Conservation (phyloP, 2,888 invertebrate species). For the Cryptocephalus primarius region DNA sequence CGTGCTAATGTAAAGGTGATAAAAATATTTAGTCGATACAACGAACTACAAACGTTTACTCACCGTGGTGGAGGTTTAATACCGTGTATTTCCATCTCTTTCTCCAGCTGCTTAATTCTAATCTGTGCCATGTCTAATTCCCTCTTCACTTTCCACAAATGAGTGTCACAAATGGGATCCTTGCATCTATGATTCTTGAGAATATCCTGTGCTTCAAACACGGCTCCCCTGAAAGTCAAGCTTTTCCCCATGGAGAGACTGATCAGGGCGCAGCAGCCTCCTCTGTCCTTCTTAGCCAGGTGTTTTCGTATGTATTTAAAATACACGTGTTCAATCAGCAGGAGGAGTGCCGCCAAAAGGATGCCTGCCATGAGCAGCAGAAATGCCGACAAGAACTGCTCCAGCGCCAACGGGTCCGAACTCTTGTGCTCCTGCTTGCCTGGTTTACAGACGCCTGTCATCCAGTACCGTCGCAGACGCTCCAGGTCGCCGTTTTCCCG, state of each 20-base stretch:
- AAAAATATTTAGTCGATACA: neutral
- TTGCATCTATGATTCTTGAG: conserved; percentile 60
- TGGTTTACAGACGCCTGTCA: conserved; percentile 69
- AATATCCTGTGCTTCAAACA: conserved; percentile 67
- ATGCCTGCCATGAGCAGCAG: conserved; percentile 91
- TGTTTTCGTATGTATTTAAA: conserved; percentile 86
- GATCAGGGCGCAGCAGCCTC: conserved; percentile 88
- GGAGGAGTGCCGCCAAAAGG: conserved; percentile 73
- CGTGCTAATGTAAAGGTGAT: neutral
- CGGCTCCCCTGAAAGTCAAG: conserved; percentile 70
- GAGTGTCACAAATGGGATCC: conserved; percentile 70
- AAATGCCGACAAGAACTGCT: conserved; percentile 97
- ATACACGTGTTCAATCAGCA: conserved; percentile 87
- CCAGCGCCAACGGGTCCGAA: conserved; percentile 79
- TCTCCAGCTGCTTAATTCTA: conserved; percentile 76
- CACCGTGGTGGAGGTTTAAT: conserved; percentile 65
- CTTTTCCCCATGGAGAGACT: conserved; percentile 85
- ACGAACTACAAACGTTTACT: conserved; percentile 10
- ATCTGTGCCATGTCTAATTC: conserved; percentile 80
- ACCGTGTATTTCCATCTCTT: conserved; percentile 73
- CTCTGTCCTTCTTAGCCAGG: conserved; percentile 77
- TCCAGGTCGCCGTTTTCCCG: conserved; percentile 92
- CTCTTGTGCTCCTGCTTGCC: conserved; percentile 86
- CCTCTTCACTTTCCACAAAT: conserved; percentile 83
- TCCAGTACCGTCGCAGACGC: conserved; percentile 89